Conservation (phyloP, 1,140 invertebrate genomes). For the Bombus picipes region DNA sequence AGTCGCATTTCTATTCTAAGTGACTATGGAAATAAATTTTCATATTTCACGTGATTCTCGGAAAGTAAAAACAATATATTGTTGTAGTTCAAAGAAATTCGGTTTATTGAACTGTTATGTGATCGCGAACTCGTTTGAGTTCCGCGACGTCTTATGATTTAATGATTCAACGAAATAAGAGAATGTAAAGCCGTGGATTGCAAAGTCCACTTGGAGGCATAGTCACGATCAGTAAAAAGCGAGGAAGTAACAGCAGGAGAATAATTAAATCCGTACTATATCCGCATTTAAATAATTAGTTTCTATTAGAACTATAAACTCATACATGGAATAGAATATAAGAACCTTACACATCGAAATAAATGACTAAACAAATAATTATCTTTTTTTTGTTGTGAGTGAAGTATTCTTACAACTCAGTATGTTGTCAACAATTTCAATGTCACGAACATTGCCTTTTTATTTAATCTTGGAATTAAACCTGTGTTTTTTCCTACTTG, state of each 20-base stretch:
- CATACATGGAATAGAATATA: too few relatives aligned
- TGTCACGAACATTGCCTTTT: too few relatives aligned
- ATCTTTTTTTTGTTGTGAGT: too few relatives aligned
- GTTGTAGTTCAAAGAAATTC: neutral
- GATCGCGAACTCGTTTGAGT: neutral
- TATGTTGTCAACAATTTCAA: too few relatives aligned
- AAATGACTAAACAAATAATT: too few relatives aligned
- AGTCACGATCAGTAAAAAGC: conserved; percentile 14
- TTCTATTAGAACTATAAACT: neutral
- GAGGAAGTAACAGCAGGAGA: neutral
- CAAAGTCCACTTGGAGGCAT: conserved; percentile 33
- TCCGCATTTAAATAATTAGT: neutral
- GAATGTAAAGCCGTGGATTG: neutral
- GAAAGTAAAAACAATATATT: neutral
- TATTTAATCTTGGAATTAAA: too few relatives aligned
- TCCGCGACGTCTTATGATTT: conserved; percentile 22
- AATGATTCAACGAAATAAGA: conserved; percentile 19
- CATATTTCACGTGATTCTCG: neutral
- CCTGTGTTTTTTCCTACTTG: too few relatives aligned
- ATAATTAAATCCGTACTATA: too few relatives aligned
- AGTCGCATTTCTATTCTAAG: neutral
- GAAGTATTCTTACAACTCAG: too few relatives aligned
- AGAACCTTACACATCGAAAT: too few relatives aligned
- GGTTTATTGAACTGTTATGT: conserved; percentile 6
- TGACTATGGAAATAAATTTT: neutral